These are phyloP conservation scores for Drosophila repletoides DNA, from an alignment of 1,140 invertebrate genomes.

Conservation along the genomic window DNA sequence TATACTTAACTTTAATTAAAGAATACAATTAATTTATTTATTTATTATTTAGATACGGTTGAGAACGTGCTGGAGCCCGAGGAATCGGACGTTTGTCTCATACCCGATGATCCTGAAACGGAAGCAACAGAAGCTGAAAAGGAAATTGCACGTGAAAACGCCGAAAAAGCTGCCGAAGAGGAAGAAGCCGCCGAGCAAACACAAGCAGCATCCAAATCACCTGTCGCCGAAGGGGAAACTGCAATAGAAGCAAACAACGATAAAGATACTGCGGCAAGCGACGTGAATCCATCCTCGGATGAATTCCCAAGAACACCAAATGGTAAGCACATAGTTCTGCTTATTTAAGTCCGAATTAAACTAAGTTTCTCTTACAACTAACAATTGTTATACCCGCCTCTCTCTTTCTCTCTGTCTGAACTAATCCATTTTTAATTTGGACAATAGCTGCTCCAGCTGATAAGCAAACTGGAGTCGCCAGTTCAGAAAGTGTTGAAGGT, in stretches of 20 bases:
- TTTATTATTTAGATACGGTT: slow-evolving; percentile 52
- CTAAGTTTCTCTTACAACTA: slow-evolving; percentile 8
- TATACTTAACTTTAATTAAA: not conserved
- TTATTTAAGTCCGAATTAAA: not conserved
- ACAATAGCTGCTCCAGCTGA: slow-evolving; percentile 58
- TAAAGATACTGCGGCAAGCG: not conserved
- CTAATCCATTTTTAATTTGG: slow-evolving; percentile 36
- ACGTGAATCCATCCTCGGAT: slow-evolving; percentile 11
- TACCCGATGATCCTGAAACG: slow-evolving; percentile 83
- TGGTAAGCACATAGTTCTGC: slow-evolving; percentile 34
- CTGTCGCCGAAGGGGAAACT: not conserved
- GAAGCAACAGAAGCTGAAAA: slow-evolving; percentile 86
- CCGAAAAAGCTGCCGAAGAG: slow-evolving; percentile 77
- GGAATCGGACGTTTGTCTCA: slow-evolving; percentile 78
- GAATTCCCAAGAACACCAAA: slow-evolving; percentile 17
- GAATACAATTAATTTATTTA: not conserved
- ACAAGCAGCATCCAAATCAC: slow-evolving; percentile 36
- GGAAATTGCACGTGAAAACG: slow-evolving; percentile 84
- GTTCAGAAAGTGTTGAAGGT: slow-evolving; percentile 57
- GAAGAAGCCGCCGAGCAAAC: slow-evolving; percentile 57
- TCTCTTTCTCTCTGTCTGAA: not conserved
- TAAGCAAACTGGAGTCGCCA: slow-evolving; percentile 54
- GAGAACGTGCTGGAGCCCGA: slow-evolving; percentile 78
- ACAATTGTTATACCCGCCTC: no score
- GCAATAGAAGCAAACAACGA: slow-evolving; percentile 4